phyloP scores from a whole-genome alignment of 2,797 vertebrate species.

The Prunella strophiata region DNA sequence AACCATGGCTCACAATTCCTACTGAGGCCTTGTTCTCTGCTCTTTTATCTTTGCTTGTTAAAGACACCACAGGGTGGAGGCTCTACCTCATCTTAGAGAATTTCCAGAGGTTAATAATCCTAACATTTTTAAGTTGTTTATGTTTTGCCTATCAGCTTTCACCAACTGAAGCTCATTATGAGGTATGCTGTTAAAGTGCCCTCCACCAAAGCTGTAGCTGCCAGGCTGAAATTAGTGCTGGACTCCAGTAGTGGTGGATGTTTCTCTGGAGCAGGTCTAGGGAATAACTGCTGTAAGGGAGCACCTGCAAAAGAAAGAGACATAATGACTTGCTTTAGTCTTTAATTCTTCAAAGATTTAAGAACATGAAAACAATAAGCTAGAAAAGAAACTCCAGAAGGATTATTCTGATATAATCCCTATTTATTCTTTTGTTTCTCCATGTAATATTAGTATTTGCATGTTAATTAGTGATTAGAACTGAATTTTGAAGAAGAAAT shows the following conservation, averaged over 20 bases:
- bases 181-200: not conserved
- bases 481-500: not conserved
- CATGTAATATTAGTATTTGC: not conserved
- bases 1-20: not conserved
- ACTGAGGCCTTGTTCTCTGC: rapidly evolving
- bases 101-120: not conserved
- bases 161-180: rapidly evolving
- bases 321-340: not conserved
- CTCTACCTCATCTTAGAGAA: not conserved
- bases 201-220: not conserved
- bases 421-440: slow-evolving; percentile 32
- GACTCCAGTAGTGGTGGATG: not conserved
- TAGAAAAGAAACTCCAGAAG: not conserved
- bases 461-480: slow-evolving; percentile 35
- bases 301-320: not conserved
- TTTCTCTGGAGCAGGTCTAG: not conserved
- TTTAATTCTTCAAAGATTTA: slow-evolving; percentile 18
- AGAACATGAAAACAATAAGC: not conserved
- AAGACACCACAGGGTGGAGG: not conserved
- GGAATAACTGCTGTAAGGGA: not conserved
- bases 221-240: not conserved
- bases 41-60: not conserved
- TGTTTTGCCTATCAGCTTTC: not conserved
- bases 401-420: slow-evolving; percentile 24
- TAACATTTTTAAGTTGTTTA: not conserved